Base-by-base conservation (phyloP, 2,888 invertebrate species). In the Xanthorhoe spadicearia region DNA sequence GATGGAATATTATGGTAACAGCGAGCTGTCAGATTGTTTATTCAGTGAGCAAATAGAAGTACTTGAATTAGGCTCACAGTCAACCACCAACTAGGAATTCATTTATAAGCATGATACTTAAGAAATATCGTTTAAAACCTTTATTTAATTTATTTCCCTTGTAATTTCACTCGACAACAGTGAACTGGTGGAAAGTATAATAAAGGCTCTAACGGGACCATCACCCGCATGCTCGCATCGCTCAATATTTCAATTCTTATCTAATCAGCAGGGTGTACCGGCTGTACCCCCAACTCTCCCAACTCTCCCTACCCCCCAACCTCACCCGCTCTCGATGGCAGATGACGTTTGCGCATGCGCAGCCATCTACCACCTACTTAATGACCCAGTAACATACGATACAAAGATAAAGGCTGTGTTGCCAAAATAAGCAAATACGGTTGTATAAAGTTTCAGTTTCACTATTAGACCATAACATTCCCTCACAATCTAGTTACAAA, bases 201-300 rank as follows among this genome's bases (percentile, higher is more conserved):
- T 19, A 55, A 46, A 56, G 62, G 50, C 35, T n/a, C n/a, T 57
- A 19, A 50, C 56, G 60, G 58, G 38, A 55, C 57, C 66, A 55
- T 61, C 56, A 52, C 58, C 65, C 63, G 61, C 61, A 66, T 60
- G 62, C 57, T 63, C 57, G 50, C 63, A 49, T 54, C 28, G 13
- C 23, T 59, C 51, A 1, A 74, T 79, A 78, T 72, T 71, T 78
- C 78, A 78, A 69, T 66, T 50, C 55, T 70, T 77, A 79, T 79
- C 79, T 77, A 63, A 78, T 78, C 79, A 49, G 10, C 35, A 62
- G 63, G 70, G 48, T 58, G 59, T 6, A 13, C n/a, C n/a, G n/a
- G n/a, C n/a, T n/a, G 56, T 56, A 58, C 55, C 60, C 53, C 66
- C 56, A n/a, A n/a, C n/a, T 48, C 18, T 51, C 57, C 15, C 46